phyloP scores from a whole-genome alignment of 2,113 vertebrate species.

The Channa argus region DNA sequence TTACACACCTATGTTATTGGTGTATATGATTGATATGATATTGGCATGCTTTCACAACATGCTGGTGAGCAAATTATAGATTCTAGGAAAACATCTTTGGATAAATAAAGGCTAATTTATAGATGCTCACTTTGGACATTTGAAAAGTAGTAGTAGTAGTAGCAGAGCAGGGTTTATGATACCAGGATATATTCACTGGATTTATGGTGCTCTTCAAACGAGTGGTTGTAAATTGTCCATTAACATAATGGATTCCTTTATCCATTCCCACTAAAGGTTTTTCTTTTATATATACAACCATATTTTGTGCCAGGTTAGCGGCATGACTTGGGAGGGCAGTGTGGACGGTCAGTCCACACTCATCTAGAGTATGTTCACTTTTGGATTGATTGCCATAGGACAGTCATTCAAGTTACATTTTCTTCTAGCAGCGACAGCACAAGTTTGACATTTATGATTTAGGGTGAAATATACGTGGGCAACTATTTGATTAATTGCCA shows the following conservation, averaged over 20 bases:
- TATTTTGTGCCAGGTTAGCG: not conserved
- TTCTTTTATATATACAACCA: not conserved
- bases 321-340: not conserved
- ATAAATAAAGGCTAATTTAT: constrained; percentile 32
- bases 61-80: not conserved
- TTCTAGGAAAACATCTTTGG: not conserved
- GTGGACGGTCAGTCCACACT: not conserved
- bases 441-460: too few relatives aligned
- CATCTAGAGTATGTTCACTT: not conserved
- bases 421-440: not conserved
- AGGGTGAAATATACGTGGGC: too few relatives aligned
- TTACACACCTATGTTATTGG: too few relatives aligned
- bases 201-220: constrained; percentile 50
- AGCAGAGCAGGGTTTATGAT: constrained; percentile 16
- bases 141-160: constrained; percentile 7
- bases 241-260: constrained; percentile 51
- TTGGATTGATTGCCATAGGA: not conserved
- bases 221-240: constrained; percentile 61
- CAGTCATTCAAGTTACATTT: not conserved
- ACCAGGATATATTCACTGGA: constrained; percentile 17
- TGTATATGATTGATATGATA: too few relatives aligned
- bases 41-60: too few relatives aligned
- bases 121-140: constrained; percentile 4
- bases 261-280: constrained; percentile 15
- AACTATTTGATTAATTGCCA: too few relatives aligned